These are phyloP conservation scores for Heliangelus exortis DNA, from an alignment of 2,797 vertebrate genomes.

Conservation along the genomic window DNA sequence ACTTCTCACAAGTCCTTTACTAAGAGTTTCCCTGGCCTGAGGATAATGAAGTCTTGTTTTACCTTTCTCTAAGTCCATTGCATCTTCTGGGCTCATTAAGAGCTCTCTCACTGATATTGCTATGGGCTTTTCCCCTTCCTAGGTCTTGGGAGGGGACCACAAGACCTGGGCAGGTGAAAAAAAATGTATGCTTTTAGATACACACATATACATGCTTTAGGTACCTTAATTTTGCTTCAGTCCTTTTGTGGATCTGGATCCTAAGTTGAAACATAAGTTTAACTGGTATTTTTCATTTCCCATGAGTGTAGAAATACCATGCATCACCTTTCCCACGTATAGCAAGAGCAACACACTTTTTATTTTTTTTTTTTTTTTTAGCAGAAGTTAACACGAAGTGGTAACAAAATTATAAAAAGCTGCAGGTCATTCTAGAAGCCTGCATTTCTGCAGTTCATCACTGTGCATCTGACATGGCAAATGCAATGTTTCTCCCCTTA, in stretches of 20 bases:
- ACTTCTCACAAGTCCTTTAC: background rate
- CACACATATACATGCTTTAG: conserved; percentile 71
- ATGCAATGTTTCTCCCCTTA: background rate
- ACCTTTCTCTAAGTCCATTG: conserved; percentile 72
- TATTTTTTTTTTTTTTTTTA: background rate
- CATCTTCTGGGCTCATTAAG: conserved; percentile 70
- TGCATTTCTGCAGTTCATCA: background rate
- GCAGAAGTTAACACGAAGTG: conserved; percentile 9
- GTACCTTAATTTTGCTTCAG: conserved; percentile 76
- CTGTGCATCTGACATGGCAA: background rate
- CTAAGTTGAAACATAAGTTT: conserved; percentile 75
- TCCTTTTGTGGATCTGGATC: conserved; percentile 74
- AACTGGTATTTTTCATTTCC: conserved; percentile 69
- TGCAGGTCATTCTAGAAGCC: background rate
- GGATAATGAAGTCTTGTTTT: conserved; percentile 72
- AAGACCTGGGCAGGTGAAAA: conserved; percentile 73
- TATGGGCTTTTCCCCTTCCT: conserved; percentile 72
- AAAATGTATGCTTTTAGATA: conserved; percentile 74
- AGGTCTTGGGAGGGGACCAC: conserved; percentile 70
- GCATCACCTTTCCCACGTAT: conserved; percentile 56
- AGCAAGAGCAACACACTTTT: conserved; percentile 22
- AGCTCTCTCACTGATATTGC: conserved; percentile 71
- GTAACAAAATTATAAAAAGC: background rate
- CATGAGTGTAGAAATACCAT: conserved; percentile 16
- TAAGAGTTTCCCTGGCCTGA: conserved; percentile 48